Conservation (phyloP, 2,113 vertebrate genomes). For the Spilogale gracilis region DNA sequence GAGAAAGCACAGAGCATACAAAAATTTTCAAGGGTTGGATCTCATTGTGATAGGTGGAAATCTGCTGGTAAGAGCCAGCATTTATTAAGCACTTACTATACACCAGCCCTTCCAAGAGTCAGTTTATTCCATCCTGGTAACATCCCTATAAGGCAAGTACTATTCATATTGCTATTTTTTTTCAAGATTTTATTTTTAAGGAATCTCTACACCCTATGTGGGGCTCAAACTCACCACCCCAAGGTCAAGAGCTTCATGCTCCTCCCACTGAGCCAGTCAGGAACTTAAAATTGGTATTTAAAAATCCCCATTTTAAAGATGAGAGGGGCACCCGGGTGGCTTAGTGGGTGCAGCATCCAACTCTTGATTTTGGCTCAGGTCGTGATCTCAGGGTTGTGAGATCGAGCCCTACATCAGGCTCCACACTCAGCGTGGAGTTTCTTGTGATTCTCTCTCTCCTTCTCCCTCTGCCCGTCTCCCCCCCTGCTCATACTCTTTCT, state of each 20-base stretch:
- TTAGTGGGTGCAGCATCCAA: rapidly evolving
- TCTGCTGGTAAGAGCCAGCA: not conserved
- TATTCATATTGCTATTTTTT: slow-evolving; percentile 2
- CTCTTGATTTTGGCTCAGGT: not conserved
- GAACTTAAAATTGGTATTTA: too few relatives aligned
- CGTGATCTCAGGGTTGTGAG: not conserved
- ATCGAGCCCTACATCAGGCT: not conserved
- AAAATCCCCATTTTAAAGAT: not conserved
- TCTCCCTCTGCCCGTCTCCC: not conserved
- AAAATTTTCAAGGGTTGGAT: not conserved
- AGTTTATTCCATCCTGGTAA: not conserved
- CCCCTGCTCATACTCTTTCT: not conserved
- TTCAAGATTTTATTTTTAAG: not conserved
- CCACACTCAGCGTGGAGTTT: not conserved
- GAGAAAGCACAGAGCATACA: not conserved
- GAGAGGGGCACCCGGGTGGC: not conserved
- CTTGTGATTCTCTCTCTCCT: not conserved
- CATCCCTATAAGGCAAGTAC: not conserved
- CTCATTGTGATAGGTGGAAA: not conserved
- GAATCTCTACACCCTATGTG: not conserved
- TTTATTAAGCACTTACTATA: not conserved
- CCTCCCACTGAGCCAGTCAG: not conserved
- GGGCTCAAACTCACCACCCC: not conserved
- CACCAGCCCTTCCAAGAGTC: not conserved
- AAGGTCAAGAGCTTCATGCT: not conserved